Base-by-base conservation (phyloP, 2,888 invertebrate genomes). In the Drosophila mercatorum region DNA sequence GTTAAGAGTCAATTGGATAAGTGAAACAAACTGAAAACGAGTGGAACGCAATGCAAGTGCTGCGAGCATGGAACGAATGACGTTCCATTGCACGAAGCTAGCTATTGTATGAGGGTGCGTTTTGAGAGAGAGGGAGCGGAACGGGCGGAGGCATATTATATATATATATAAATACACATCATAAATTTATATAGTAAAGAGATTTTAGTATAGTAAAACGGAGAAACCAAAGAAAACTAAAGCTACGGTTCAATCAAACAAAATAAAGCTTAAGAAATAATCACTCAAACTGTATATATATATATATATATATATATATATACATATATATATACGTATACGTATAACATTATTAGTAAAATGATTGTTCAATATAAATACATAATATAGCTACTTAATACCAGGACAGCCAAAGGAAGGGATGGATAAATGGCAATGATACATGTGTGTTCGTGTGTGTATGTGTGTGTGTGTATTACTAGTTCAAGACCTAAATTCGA, bases 11-110 rank as follows among this genome's bases (percentile, higher is more conserved):
- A 17, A 31, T 57, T 38, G 28, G 47, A 38, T 52, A 47, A 57
- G 41, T 53, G 53, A 28, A 61, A 61, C 57, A 40, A 61, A 17
- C 28, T 34, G 34, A 36, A 51, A 51, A 12, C 17, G 34, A 51
- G 6, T 63, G 14, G 17, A 28, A n/a, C 34, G 40, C n/a, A 60
- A 40, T 36, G 47, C 28, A 49, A 47, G 5, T 28, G 28, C 28
- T 31, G n/a, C 49, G n/a, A 17, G 17, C 41, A 31, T n/a, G 12
- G 53, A 38, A 38, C 38, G 31, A n/a, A 22, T 14, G 38, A 17
- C 10, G 53, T 53, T 51, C 34, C 34, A 51, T 17, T n/a, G 5
- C 53, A 10, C 51, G 10, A n/a, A 34, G n/a, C 17, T 12, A 51
- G 31, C 31, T 49, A 2, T 34, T 49, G 2, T 10, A 47, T 28